Base-by-base conservation (phyloP, 2,888 invertebrate genomes). In the Unio delphinus region DNA sequence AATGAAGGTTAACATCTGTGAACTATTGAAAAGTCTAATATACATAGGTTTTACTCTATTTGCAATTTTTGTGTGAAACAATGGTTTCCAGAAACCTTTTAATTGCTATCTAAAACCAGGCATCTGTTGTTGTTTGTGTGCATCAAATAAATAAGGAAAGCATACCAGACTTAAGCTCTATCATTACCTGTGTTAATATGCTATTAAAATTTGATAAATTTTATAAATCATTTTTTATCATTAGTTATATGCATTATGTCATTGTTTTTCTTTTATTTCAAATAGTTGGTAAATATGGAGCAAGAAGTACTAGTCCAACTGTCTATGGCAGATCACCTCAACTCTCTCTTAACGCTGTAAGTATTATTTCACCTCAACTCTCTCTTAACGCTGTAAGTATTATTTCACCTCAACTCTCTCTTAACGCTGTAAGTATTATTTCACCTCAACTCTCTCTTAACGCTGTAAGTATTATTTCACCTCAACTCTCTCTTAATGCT, bases 391-490 rank as follows among this genome's bases (percentile, higher is more conserved):
- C 23, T 23, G 23, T 23, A 23, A 23, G 23, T 23, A 23, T 23
- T 23, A 23, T 23, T 23, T 80, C 84, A 6, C 84, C 86, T n/a
- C 84, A 86, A 23, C 74, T 87, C 17, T 78, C 85, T 34, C 69
- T 87, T 45, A 81, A 77, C 57, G 79, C 23, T 23, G n/a, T n/a
- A n/a, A n/a, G 23, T 23, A 23, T 23, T 23, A 23, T 23, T 23
- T 80, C 84, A 6, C 84, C 86, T n/a, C 84, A 86, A n/a, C 74
- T 87, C 17, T 78, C 85, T 34, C 69, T 87, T 45, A 81, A 77
- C 57, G 79, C 23, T 23, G 23, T 23, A 23, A 23, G 23, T 23
- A 23, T 23, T 23, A 23, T 23, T 23, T 80, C 84, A 6, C 84
- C 86, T n/a, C 84, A 86, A 23, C 74, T 87, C 17, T 78, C 85